Conservation (phyloP, 2,797 vertebrate species). For the Merluccius polli region DNA sequence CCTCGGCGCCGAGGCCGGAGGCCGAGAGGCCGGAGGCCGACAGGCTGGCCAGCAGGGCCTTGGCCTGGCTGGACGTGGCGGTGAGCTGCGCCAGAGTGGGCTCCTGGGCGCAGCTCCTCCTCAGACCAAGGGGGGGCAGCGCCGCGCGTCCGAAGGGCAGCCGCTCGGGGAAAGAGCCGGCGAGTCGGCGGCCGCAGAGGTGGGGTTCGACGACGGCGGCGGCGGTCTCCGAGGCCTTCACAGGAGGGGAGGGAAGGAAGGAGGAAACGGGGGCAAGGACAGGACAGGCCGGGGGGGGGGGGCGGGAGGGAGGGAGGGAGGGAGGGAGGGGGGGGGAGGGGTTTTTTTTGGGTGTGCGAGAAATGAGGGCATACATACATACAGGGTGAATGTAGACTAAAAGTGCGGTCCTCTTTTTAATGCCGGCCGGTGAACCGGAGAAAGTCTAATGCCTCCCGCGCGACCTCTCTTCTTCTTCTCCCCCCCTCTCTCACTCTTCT, state of each 20-base stretch:
- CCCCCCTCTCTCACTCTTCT: conserved; percentile 13
- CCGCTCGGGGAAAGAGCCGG: conserved; percentile 61
- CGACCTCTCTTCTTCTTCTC: conserved; percentile 37
- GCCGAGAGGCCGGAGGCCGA: conserved; percentile 60
- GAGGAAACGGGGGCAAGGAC: conserved; percentile 16
- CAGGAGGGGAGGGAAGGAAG: conserved; percentile 33
- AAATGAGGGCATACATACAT: conserved; percentile 41
- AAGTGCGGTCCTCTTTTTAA: conserved; percentile 29
- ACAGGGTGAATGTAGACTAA: conserved; percentile 39
- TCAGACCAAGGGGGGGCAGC: conserved; percentile 55
- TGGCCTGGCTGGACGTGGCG: conserved; percentile 67
- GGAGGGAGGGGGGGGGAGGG: conserved; percentile 34
- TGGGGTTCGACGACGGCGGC: conserved; percentile 43
- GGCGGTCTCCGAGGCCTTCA: conserved; percentile 59
- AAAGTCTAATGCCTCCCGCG: background rate
- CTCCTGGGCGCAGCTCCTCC: conserved; percentile 59
- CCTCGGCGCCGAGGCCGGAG: conserved; percentile 69
- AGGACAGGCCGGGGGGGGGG: conserved; percentile 19
- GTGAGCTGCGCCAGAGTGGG: conserved; percentile 52
- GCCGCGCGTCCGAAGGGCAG: conserved; percentile 46
- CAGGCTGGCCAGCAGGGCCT: conserved; percentile 70
- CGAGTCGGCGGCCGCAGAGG: conserved; percentile 57
- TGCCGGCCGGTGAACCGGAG: background rate
- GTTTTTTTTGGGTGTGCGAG: background rate
- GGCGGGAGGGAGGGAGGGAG: conserved; percentile 26